These are phyloP conservation scores for Ochropleura plecta DNA, from an alignment of 2,888 invertebrate species.

Conservation along the genomic window DNA sequence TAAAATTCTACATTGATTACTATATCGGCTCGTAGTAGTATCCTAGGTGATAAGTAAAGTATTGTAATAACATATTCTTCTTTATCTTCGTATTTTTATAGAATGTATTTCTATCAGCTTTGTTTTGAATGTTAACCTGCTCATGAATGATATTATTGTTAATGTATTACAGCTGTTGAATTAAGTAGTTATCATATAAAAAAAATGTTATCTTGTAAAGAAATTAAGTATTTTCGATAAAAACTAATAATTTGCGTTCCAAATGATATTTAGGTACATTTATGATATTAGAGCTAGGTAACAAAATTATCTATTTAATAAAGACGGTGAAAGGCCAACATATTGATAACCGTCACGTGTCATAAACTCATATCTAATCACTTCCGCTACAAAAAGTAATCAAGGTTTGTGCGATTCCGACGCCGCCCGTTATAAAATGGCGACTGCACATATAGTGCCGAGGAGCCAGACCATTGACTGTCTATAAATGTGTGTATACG, in stretches of 20 bases:
- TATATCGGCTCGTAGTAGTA: neutral
- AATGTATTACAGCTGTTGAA: neutral
- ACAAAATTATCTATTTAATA: constrained; percentile 15
- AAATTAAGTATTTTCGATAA: constrained; percentile 19
- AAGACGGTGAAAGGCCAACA: constrained; percentile 25
- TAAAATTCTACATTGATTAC: neutral
- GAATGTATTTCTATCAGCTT: neutral
- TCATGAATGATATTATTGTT: neutral
- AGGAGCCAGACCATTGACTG: constrained; percentile 4
- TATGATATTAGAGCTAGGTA: neutral
- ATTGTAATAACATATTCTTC: neutral
- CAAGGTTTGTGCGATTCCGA: constrained; percentile 11
- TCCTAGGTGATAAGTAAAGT: neutral
- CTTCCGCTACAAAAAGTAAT: constrained; percentile 18
- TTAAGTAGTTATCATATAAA: neutral
- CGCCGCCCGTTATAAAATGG: neutral
- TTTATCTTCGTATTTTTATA: neutral
- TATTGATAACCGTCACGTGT: constrained; percentile 16
- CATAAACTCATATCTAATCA: constrained; percentile 31
- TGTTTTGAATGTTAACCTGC: neutral
- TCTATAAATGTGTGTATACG: constrained; percentile 1
- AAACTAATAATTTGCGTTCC: neutral
- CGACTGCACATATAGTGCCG: neutral
- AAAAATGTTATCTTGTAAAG: constrained; percentile 22
- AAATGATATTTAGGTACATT: constrained; percentile 4